Evolutionary conservation across 2,888 invertebrate genomes (phyloP), one percentile per base, ranked within the genome.

Genomic region (Melinaea menophilus): DNA sequence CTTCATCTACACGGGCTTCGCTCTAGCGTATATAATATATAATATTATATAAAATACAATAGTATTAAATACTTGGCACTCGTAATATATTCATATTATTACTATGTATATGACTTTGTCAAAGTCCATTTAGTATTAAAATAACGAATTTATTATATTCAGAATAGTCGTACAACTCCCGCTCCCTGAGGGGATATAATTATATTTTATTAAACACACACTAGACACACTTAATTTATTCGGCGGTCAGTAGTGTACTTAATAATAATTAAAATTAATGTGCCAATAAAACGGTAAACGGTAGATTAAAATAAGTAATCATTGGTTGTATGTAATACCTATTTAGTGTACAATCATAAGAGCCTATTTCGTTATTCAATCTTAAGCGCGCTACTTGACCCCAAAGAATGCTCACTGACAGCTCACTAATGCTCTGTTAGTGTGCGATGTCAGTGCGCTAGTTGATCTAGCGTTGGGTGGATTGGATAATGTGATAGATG

Each of bases 181-280:
- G 59, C 46, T 56, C 65, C 55, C 60, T 45, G 31, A 33, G 62
- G 65, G 33, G 12, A 46, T 13, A 65, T 58, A 56, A 45, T 55
- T 55, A 37, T 56, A 63, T 59, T 51, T 31, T 51, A 51, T 51
- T 22, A 11, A 31, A 31, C 31, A 22, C 13, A 51, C 9, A 51
- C 31, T 31, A 7, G 31, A 11, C 11, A 9, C 31, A 2, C 9
- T 31, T 51, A 31, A 9, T 22, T 9, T 51, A 31, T 51, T 51
- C 31, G 7, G 22, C 9, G 31, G 22, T 31, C 31, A 11, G 31
- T 51, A 51, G 51, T 51, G 51, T 51, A 51, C 31, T 51, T 51
- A 51, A 31, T 31, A 51, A 31, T 51, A 22, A 37, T 41, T 41
- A 9, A 41, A 3, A 3, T 41, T 9, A 9, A 41, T 31, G 51